Evolutionary conservation across 2,113 vertebrate species (phyloP).

Genomic region (Pleuronectes platessa): DNA sequence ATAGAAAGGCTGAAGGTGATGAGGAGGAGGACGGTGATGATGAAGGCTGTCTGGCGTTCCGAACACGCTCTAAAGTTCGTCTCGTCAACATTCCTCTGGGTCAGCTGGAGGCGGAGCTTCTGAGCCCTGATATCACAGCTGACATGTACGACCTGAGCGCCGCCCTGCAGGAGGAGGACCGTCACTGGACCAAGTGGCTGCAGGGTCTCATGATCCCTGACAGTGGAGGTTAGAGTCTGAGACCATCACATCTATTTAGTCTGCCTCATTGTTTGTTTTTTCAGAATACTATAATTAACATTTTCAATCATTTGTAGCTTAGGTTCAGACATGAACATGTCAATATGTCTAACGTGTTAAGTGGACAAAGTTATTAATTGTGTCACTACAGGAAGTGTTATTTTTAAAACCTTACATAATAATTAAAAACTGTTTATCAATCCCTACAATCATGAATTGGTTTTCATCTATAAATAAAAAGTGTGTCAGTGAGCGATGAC

Average conservation of each 20-base stretch:
- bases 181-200: conserved; percentile 93
- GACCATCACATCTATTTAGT: conserved; percentile 5
- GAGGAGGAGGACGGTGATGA: conserved; percentile 45
- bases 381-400: too few relatives aligned
- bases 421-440: too few relatives aligned
- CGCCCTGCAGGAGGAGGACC: conserved; percentile 83
- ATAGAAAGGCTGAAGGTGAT: conserved; percentile 23
- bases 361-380: too few relatives aligned
- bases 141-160: conserved; percentile 91
- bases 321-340: too few relatives aligned
- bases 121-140: conserved; percentile 91
- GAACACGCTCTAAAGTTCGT: conserved; percentile 91
- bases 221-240: conserved; percentile 84
- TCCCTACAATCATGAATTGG: too few relatives aligned
- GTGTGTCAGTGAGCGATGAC: too few relatives aligned
- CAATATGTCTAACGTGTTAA: too few relatives aligned
- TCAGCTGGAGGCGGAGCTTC: conserved; percentile 92
- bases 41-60: conserved; percentile 84
- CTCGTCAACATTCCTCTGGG: conserved; percentile 91
- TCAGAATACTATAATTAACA: too few relatives aligned
- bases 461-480: too few relatives aligned
- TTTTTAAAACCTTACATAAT: too few relatives aligned
- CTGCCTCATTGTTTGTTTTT: neutral
- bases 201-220: conserved; percentile 89
- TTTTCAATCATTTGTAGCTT: too few relatives aligned